Conservation (phyloP, 2,797 vertebrate species). For the Onychomys torridus region DNA sequence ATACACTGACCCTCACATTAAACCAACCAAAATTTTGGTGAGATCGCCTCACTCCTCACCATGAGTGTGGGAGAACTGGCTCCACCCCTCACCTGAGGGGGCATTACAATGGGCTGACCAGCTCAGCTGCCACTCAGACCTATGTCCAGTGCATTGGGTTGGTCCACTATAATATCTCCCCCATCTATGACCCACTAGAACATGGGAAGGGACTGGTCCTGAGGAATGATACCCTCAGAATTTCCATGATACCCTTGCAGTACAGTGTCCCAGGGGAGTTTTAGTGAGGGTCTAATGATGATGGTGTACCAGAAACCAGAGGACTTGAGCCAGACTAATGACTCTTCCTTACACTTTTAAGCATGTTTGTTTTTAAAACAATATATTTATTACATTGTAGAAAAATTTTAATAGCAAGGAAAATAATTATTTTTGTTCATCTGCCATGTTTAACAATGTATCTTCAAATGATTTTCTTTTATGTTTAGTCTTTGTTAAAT, state of each 20-base stretch:
- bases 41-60: background rate
- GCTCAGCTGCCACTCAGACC: background rate
- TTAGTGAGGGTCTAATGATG: background rate
- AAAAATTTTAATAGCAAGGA: background rate
- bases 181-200: background rate
- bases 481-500: background rate
- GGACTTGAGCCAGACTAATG: background rate
- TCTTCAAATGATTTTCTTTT: background rate
- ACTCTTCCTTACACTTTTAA: background rate
- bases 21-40: too few species aligned
- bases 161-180: background rate
- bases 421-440: background rate
- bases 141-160: background rate
- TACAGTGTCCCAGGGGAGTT: background rate
- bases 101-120: background rate
- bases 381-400: background rate
- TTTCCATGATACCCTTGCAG: background rate
- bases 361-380: background rate
- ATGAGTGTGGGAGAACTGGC: background rate
- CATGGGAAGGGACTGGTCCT: too few species aligned
- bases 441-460: background rate
- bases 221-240: background rate
- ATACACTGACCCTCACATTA: too few species aligned
- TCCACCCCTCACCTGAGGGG: too few species aligned
- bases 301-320: background rate